A percentile compares a stretch with the other conserved stretches of the same genome.
Evolutionary conservation across 2,888 invertebrate genomes (phyloP).

Genomic region (Polydrusus cervinus): DNA sequence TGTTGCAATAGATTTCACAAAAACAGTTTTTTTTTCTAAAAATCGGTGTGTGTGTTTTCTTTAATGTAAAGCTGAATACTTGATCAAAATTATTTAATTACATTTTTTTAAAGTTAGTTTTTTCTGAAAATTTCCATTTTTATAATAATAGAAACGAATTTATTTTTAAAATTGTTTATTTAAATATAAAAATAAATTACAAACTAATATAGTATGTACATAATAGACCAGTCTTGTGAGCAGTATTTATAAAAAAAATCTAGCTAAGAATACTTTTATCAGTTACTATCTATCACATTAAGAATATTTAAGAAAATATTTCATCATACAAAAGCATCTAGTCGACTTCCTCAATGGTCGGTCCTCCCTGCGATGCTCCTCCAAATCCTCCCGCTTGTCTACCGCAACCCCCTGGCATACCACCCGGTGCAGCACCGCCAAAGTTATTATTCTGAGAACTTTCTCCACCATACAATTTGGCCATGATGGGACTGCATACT

Average conservation of each 20-base stretch:
- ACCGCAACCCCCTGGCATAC: constrained; percentile 17
- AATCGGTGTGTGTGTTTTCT: no score
- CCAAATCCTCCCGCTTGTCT: constrained; percentile 30
- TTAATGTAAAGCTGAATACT: no score
- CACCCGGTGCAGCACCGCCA: constrained; percentile 60
- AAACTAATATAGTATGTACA: background rate
- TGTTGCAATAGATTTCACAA: no score
- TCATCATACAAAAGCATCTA: constrained; percentile 18
- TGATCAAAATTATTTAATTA: no score
- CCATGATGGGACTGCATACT: constrained; percentile 76
- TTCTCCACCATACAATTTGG: constrained; percentile 70
- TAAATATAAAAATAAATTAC: background rate
- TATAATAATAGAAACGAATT: no score
- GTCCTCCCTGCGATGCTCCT: constrained; percentile 28
- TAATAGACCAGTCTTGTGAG: background rate
- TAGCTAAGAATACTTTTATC: background rate
- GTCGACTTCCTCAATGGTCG: constrained; percentile 46
- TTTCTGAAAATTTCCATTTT: no score
- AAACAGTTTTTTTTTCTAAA: no score
- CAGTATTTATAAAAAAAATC: background rate
- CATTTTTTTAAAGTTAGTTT: no score
- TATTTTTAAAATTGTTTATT: background rate
- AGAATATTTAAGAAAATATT: background rate
- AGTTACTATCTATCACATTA: no score
- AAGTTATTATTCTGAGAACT: constrained; percentile 51